These are phyloP conservation scores for Lanistes nyassanus DNA, from an alignment of 1,140 invertebrate genomes.

Conservation along the genomic window DNA sequence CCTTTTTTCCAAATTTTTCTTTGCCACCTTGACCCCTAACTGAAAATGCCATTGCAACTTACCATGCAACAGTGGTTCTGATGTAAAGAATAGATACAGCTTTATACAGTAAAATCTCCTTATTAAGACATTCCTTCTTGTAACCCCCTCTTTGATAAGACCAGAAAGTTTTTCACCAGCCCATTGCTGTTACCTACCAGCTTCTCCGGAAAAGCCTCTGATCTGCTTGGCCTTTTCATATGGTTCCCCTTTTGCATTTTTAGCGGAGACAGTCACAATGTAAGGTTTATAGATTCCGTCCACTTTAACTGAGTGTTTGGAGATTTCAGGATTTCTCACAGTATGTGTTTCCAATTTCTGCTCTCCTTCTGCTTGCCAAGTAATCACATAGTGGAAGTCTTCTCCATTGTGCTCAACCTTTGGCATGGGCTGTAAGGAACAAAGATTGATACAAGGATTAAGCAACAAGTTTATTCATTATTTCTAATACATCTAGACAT, in stretches of 20 bases:
- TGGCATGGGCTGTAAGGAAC: constrained; percentile 38
- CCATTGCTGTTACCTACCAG: constrained; percentile 29
- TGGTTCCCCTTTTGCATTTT: constrained; percentile 37
- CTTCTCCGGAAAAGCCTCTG: constrained; percentile 46
- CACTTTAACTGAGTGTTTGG: constrained; percentile 26
- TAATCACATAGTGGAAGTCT: constrained; percentile 39
- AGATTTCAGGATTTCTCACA: constrained; percentile 22
- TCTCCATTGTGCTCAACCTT: constrained; percentile 43
- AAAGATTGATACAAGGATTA: too few species aligned
- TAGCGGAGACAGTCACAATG: constrained; percentile 36
- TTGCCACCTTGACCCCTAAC: too few species aligned
- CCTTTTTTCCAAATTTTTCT: too few species aligned
- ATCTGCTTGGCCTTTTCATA: constrained; percentile 18
- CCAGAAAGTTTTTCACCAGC: too few species aligned
- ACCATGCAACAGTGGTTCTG: too few species aligned
- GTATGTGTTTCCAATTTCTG: constrained; percentile 14
- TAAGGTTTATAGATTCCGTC: constrained; percentile 42
- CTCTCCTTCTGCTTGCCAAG: constrained; percentile 32
- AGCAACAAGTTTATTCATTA: too few species aligned
- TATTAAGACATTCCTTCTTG: too few species aligned
- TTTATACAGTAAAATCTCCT: too few species aligned
- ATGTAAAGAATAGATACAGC: too few species aligned
- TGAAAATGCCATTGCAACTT: too few species aligned
- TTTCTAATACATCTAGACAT: too few species aligned
- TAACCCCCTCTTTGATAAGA: too few species aligned